Percentiles rank a stretch among this genome's conserved stretches.
phyloP scores from a whole-genome alignment of 2,797 vertebrate genomes.

The Gallirallus australis region DNA sequence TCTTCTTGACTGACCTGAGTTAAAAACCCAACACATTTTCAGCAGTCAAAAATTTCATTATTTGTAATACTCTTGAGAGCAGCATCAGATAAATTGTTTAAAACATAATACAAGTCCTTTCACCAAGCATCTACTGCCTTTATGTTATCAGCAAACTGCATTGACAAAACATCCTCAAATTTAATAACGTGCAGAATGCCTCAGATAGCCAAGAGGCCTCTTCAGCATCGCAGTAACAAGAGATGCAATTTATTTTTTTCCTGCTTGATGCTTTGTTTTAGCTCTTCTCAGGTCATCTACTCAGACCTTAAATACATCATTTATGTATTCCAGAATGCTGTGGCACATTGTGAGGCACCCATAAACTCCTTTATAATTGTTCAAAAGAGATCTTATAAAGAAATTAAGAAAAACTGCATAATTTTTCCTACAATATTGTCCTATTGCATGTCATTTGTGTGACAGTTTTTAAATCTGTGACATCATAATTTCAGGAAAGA shows the following conservation, averaged over 20 bases:
- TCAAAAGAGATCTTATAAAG: not conserved
- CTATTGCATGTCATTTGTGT: not conserved
- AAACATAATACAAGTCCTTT: not conserved
- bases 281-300: not conserved
- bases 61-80: not conserved
- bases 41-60: not conserved
- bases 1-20: not conserved
- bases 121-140: not conserved
- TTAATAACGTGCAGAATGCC: not conserved
- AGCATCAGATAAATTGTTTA: not conserved
- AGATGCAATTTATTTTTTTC: not conserved
- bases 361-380: not conserved
- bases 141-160: not conserved
- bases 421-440: not conserved
- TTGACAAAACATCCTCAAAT: conserved; percentile 23
- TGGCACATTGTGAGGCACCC: not conserved
- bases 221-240: not conserved
- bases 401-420: not conserved
- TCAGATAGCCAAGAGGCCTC: not conserved
- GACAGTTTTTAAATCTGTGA: not conserved
- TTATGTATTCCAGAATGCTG: not conserved
- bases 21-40: not conserved
- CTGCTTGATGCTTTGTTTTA: not conserved
- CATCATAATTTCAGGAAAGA: not conserved
- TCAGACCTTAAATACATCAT: not conserved